Conservation (phyloP, 2,113 vertebrate species). For the Sakesphorus luctuosus region DNA sequence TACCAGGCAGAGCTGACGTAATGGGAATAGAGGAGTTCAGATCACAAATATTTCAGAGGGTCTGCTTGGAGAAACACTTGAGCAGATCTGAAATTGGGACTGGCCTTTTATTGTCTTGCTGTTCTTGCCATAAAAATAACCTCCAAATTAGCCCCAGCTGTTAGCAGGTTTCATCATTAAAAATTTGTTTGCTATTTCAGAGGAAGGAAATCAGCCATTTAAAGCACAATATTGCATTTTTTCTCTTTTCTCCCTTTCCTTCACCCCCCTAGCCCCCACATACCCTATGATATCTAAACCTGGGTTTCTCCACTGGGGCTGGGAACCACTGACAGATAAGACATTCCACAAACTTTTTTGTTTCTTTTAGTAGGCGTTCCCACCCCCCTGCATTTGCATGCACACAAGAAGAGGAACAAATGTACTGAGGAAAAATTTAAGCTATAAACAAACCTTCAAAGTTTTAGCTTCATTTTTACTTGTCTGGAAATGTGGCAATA, state of each 20-base stretch:
- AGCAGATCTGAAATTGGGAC: background rate
- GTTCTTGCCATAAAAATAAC: conserved; percentile 66
- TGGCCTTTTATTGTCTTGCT: conserved; percentile 63
- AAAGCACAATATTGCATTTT: background rate
- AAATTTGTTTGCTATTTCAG: conserved; percentile 41
- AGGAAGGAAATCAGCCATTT: conserved; percentile 55
- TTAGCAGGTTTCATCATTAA: conserved; percentile 64
- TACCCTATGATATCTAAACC: background rate
- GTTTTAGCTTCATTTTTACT: conserved; percentile 37
- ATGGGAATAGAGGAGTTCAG: background rate
- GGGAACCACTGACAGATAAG: background rate
- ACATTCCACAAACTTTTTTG: background rate
- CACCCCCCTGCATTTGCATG: background rate
- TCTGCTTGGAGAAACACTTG: background rate
- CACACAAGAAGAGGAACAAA: conserved; percentile 22
- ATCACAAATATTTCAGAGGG: background rate
- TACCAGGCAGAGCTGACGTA: conserved; percentile 19
- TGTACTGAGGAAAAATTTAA: background rate
- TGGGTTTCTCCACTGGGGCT: background rate
- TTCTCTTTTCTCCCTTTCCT: background rate
- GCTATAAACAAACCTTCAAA: conserved; percentile 52
- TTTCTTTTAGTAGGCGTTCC: conserved; percentile 1
- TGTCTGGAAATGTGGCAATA: conserved; percentile 38
- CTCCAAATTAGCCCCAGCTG: conserved; percentile 67
- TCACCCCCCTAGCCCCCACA: background rate